phyloP scores from a whole-genome alignment of 2,888 invertebrate genomes.

The Aspidapion aeneum region DNA sequence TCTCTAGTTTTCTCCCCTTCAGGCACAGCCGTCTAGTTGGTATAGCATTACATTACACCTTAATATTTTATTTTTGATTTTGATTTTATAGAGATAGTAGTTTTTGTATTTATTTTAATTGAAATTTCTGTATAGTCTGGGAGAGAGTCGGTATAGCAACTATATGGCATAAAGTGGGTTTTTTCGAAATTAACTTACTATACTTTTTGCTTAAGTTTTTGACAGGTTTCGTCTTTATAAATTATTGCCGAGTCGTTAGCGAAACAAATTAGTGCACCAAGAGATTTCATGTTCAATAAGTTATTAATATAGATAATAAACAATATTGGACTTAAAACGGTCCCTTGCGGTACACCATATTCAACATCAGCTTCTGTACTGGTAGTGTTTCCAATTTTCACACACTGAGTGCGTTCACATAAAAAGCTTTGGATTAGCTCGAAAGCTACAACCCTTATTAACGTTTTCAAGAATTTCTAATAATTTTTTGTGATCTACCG shows the following conservation, averaged over 20 bases:
- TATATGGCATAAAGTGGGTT: conserved; percentile 3
- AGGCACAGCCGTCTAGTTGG: too few species aligned
- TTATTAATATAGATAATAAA: conserved; percentile 8
- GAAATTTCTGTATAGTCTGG: neutral
- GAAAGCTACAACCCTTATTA: neutral
- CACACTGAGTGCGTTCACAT: neutral
- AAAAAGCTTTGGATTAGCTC: neutral
- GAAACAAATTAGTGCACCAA: neutral
- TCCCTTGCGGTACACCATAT: conserved; percentile 7
- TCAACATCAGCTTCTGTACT: conserved; percentile 4
- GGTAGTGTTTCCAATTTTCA: neutral
- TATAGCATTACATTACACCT: neutral
- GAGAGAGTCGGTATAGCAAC: neutral
- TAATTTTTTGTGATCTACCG: neutral
- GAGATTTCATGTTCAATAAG: neutral
- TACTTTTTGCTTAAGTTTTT: neutral
- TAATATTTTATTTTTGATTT: neutral
- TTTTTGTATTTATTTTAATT: neutral
- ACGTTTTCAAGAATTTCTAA: neutral
- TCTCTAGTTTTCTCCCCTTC: too few species aligned
- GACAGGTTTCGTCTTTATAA: neutral
- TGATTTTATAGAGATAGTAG: neutral
- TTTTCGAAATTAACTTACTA: neutral
- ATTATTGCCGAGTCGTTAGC: neutral
- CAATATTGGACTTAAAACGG: conserved; percentile 5